Conservation (phyloP, 2,888 invertebrate species). For the Drosophila helvetica region DNA sequence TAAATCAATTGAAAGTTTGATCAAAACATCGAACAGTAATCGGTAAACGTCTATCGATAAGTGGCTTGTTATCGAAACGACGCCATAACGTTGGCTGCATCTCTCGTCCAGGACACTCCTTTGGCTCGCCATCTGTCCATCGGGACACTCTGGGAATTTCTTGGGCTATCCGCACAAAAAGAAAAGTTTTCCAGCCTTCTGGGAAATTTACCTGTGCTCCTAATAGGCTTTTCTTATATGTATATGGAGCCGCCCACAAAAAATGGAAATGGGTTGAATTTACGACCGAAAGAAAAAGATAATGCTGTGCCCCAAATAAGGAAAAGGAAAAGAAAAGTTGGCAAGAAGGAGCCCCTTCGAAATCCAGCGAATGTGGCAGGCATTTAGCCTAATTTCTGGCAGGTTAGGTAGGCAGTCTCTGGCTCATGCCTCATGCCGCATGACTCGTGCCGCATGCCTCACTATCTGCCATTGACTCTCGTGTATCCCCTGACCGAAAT, state of each 20-base stretch:
- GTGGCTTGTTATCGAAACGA: too few species aligned
- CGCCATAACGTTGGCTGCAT: too few species aligned
- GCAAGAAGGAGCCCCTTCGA: not conserved
- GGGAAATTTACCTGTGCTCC: conserved; percentile 35
- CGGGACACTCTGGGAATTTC: conserved; percentile 11
- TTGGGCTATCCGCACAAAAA: conserved; percentile 22
- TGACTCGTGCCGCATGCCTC: not conserved
- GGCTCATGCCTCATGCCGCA: not conserved
- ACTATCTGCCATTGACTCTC: not conserved
- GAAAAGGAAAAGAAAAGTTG: not conserved
- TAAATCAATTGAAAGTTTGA: too few species aligned
- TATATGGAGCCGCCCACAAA: conserved; percentile 12
- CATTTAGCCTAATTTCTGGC: conserved; percentile 55
- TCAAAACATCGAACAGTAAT: too few species aligned
- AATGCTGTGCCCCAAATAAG: conserved; percentile 37
- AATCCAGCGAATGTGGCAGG: conserved; percentile 43
- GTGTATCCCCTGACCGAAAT: conserved; percentile 38
- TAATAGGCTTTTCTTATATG: conserved; percentile 15
- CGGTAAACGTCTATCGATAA: too few species aligned
- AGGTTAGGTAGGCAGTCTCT: too few species aligned
- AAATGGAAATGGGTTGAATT: conserved; percentile 67
- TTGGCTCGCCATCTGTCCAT: not conserved
- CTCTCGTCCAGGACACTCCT: not conserved
- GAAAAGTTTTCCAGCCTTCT: conserved; percentile 53
- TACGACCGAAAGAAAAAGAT: conserved; percentile 72